Evolutionary conservation across 2,797 vertebrate genomes (phyloP).

Genomic region (Onychomys torridus): DNA sequence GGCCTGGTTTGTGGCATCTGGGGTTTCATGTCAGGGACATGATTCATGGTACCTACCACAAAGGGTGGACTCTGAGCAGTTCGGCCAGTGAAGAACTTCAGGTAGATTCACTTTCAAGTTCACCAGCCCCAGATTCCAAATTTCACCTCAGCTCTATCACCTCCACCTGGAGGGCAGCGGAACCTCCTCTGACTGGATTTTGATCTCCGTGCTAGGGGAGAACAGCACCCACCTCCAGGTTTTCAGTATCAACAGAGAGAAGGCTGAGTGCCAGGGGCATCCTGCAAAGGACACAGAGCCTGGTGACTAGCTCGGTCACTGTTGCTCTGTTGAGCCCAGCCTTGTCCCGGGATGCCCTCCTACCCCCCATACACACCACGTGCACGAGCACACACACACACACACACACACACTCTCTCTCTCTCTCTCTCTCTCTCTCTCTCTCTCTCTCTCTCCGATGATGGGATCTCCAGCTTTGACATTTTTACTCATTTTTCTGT

Average conservation of each 20-base stretch:
- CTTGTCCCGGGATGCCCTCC: neutral
- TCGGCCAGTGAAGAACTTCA: neutral
- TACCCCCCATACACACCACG: neutral
- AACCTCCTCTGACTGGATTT: neutral
- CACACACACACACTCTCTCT: too few relatives aligned
- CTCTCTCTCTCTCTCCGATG: neutral
- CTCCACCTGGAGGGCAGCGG: accelerated
- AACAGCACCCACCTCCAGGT: neutral
- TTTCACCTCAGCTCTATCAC: neutral
- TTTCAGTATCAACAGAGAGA: neutral
- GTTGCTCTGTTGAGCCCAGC: neutral
- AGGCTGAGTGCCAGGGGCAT: accelerated
- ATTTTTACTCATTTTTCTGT: neutral
- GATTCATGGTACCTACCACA: neutral
- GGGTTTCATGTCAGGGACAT: neutral
- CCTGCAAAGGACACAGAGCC: neutral
- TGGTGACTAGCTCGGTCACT: neutral
- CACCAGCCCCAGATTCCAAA: neutral
- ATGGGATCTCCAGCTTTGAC: neutral
- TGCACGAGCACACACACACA: neutral
- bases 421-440: too few relatives aligned
- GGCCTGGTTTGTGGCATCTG: neutral
- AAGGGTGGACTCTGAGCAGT: neutral
- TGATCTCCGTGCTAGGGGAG: neutral
- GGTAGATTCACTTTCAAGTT: too few relatives aligned